Evolutionary conservation across 2,797 vertebrate genomes (phyloP), one percentile per base, ranked within the genome.

Genomic region (Falco columbarius): DNA sequence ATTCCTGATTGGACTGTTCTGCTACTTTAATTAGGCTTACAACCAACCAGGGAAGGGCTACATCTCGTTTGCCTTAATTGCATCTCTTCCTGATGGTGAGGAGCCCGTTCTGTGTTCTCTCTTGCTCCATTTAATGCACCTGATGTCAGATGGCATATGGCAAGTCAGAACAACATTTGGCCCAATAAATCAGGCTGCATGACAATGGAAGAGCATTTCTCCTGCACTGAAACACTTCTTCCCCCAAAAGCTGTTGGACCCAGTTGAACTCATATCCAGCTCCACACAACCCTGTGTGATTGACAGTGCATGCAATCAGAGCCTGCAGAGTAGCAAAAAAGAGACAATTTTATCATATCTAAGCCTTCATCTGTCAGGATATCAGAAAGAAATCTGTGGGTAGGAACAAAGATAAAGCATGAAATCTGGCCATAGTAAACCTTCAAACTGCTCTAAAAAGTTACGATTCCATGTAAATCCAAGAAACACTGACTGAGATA

Each of bases 11-110:
- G 84, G 44, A 92, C 36, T 77, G n/a, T 84, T 86, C 40, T 85
- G 52, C 49, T 91, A 73, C 34, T 90, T 81, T 49, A 81, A 73
- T 91, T 92, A 90, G 82, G 80, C 30, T 84, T 95, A 76, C 84
- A 51, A 93, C 32, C 72, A 95, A 18, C 55, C 62, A 89, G 51
- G 74, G 68, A 95, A 95, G 84, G 93, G 73, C 88, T 94, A 96
- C 83, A 95, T 97, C 76, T 96, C 3, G 54, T 94, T 84, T 97
- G 95, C 96, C 96, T 95, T 96, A 97, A 95, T 13, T 84, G 56
- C 10, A 79, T 73, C 91, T 90, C 80, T 94, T 95, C 70, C 62
- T 81, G 55, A 93, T 52, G 59, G 46, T 86, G 42, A 80, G 58
- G 70, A 90, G 44, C 27, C 65, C 68, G 17, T 84, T 91, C 49